These are phyloP conservation scores for Dicerorhinus sumatrensis DNA, from an alignment of 2,113 vertebrate genomes.

Conservation along the genomic window DNA sequence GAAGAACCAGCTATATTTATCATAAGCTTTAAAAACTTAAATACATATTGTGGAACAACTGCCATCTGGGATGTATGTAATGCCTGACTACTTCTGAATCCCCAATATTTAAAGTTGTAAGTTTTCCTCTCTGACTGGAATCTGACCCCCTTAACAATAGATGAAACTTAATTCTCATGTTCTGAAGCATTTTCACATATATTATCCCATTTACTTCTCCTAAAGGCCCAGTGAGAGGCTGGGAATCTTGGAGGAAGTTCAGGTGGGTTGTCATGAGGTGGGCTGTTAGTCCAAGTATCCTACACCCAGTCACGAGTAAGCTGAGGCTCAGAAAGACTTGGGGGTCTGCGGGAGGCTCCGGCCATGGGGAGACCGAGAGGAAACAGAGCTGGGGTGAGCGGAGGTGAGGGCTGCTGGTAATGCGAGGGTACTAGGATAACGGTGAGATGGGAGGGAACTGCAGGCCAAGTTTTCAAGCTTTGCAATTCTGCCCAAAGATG, in stretches of 20 bases:
- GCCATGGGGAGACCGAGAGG: neutral
- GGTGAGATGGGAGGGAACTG: neutral
- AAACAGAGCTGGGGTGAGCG: fast-evolving
- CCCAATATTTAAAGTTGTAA: neutral
- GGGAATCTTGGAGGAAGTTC: neutral
- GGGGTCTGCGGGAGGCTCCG: neutral
- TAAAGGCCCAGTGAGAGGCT: neutral
- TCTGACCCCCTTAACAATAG: neutral
- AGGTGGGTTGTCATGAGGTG: neutral
- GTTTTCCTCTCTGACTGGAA: neutral
- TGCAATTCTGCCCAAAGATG: neutral
- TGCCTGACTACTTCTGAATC: neutral
- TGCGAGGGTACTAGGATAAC: neutral
- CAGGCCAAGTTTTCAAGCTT: neutral
- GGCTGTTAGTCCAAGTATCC: fast-evolving
- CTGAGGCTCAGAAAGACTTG: neutral
- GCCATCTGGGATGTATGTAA: neutral
- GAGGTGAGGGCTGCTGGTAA: neutral
- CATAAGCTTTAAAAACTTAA: neutral
- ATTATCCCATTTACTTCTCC: neutral
- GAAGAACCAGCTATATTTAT: neutral
- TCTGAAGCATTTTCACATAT: neutral
- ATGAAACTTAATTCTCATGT: neutral
- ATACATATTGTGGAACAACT: neutral
- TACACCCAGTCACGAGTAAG: neutral